Conservation (phyloP, 2,888 invertebrate species). For the Pilophorus perplexus region DNA sequence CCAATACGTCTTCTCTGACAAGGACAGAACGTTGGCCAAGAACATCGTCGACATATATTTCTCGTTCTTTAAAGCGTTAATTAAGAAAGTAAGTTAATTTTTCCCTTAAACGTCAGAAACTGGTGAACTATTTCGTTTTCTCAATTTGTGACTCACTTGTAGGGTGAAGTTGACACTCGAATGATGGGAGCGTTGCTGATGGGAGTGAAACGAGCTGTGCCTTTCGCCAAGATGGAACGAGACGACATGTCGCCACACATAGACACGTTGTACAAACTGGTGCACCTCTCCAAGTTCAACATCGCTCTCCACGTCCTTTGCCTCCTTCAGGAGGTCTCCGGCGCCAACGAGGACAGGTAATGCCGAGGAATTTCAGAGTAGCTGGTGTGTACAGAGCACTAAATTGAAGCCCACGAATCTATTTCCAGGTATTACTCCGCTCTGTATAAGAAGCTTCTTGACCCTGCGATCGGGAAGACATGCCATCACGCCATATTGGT, state of each 20-base stretch:
- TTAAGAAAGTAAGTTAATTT: constrained; percentile 71
- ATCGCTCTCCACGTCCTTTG: constrained; percentile 60
- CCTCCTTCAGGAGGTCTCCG: constrained; percentile 64
- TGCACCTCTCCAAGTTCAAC: constrained; percentile 75
- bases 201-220: constrained; percentile 81
- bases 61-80: constrained; percentile 88
- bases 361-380: no score
- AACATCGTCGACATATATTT: constrained; percentile 89
- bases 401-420: no score
- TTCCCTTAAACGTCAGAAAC: no score
- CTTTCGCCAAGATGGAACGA: constrained; percentile 67
- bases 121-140: neutral
- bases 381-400: no score
- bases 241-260: constrained; percentile 62
- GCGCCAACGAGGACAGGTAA: constrained; percentile 59
- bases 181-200: constrained; percentile 80
- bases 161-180: constrained; percentile 75
- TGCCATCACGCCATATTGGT: constrained; percentile 75
- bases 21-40: constrained; percentile 73
- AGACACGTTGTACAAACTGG: constrained; percentile 75
- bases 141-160: neutral
- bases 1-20: constrained; percentile 73
- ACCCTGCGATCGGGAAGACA: constrained; percentile 67
- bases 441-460: constrained; percentile 81
- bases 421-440: constrained; percentile 77